These are phyloP conservation scores for Tipula unca DNA, from an alignment of 2,888 invertebrate genomes.

Conservation along the genomic window DNA sequence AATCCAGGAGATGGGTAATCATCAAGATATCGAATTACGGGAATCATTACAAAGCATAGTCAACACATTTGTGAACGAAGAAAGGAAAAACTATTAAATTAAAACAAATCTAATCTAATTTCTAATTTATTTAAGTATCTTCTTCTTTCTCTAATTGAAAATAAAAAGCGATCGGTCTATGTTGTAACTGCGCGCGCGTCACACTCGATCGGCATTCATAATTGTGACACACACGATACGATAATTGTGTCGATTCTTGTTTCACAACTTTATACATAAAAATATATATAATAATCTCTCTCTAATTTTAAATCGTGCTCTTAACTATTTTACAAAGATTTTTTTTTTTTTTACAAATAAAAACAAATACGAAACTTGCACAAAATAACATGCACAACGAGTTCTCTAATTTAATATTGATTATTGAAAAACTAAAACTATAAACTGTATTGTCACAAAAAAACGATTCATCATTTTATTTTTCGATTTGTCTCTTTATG, in stretches of 20 bases:
- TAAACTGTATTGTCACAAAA: neutral
- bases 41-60: conserved; percentile 48
- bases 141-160: neutral
- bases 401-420: neutral
- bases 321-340: neutral
- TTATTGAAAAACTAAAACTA: neutral
- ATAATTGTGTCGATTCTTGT: neutral
- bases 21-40: conserved; percentile 33
- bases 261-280: neutral
- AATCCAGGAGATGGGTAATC: conserved; percentile 15
- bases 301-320: neutral
- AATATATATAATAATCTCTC: neutral
- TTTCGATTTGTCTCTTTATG: neutral
- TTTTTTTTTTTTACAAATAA: neutral
- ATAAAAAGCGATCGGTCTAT: neutral
- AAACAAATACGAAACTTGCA: neutral
- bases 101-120: neutral
- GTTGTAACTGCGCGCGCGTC: neutral
- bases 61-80: conserved; percentile 48
- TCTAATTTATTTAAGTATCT: conserved; percentile 1
- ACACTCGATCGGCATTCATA: neutral
- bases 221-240: neutral
- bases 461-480: neutral
- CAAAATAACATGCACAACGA: conserved; percentile 4
- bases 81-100: conserved; percentile 42